Conservation (phyloP, 2,888 invertebrate species). For the Exocentrus adspersus region DNA sequence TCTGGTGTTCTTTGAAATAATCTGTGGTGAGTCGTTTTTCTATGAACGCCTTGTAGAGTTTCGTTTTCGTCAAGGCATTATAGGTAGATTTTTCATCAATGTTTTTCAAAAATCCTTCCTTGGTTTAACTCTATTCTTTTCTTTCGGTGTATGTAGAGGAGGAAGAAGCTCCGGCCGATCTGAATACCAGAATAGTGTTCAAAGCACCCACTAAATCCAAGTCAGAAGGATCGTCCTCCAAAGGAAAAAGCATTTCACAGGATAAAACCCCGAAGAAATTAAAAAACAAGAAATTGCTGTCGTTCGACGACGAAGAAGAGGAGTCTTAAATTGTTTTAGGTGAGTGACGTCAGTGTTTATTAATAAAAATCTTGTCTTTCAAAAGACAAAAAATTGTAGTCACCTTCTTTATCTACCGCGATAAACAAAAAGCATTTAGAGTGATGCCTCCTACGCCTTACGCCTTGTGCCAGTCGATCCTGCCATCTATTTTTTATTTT, state of each 20-base stretch:
- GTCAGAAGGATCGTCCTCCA: slow-evolving; percentile 36
- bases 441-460: no score
- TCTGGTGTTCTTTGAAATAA: no score
- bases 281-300: slow-evolving; percentile 61
- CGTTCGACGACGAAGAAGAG: slow-evolving; percentile 65
- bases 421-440: no score
- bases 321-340: slow-evolving; percentile 45
- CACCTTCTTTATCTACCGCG: no score
- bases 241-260: slow-evolving; percentile 29
- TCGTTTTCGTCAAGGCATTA: no score
- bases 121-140: no score
- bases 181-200: slow-evolving; percentile 70
- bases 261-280: slow-evolving; percentile 55
- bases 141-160: slow-evolving; percentile 64
- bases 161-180: slow-evolving; percentile 70
- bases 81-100: background rate
- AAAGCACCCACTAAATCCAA: slow-evolving; percentile 58
- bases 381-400: no score
- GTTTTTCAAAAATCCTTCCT: background rate
- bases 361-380: no score
- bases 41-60: no score
- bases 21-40: no score
- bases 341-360: slow-evolving; percentile 11
- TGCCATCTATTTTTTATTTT: no score
- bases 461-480: no score